Conservation (phyloP, 2,888 invertebrate genomes). For the Plutella xylostella region DNA sequence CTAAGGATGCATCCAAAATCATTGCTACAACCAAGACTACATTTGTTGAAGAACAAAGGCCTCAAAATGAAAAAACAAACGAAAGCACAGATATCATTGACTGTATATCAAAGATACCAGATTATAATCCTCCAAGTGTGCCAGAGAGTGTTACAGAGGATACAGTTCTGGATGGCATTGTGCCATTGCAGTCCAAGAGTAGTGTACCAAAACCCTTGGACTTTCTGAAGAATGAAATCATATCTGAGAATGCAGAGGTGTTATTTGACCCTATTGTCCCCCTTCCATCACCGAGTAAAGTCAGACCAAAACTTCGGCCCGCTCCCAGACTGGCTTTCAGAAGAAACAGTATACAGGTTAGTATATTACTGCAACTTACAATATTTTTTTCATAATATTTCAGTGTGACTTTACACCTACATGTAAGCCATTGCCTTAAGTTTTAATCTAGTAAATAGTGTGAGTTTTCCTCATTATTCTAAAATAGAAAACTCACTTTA, state of each 20-base stretch:
- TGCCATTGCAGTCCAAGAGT: conserved; percentile 37
- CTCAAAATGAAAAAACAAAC: not conserved
- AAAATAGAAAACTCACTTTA: no score
- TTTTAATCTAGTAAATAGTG: no score
- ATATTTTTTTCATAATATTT: no score
- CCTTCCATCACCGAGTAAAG: conserved; percentile 72
- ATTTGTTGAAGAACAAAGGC: no score
- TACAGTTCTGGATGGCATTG: conserved; percentile 50
- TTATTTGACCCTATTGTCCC: conserved; percentile 63
- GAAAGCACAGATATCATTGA: not conserved
- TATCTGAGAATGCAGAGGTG: conserved; percentile 56
- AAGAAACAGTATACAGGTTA: conserved; percentile 73
- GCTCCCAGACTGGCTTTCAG: conserved; percentile 73
- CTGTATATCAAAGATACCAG: not conserved
- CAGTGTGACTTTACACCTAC: no score
- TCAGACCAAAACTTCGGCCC: conserved; percentile 75
- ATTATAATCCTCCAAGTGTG: conserved; percentile 42
- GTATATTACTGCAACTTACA: conserved; percentile 6
- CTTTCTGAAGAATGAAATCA: conserved; percentile 50
- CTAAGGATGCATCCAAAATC: no score
- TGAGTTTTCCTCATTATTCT: no score
- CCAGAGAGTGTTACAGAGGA: conserved; percentile 39
- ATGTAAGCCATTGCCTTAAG: no score
- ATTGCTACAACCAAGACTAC: no score
- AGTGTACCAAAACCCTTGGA: conserved; percentile 43